Conservation (phyloP, 2,888 invertebrate genomes). For the Sminthurides aquaticus region DNA sequence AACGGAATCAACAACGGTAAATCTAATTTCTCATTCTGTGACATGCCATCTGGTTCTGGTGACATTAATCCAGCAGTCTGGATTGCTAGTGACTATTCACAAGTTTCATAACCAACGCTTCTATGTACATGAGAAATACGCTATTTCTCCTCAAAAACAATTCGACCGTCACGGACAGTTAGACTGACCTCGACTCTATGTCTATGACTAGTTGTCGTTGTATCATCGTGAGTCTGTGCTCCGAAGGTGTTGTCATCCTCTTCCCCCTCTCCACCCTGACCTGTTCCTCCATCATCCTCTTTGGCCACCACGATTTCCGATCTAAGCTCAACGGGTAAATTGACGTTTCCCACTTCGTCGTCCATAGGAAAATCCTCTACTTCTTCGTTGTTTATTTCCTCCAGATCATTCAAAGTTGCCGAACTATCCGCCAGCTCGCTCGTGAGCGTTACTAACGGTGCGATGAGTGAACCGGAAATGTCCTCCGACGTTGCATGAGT, state of each 20-base stretch:
- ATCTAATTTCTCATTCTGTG: too few relatives aligned
- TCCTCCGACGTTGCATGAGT: slow-evolving; percentile 20
- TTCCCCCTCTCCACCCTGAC: slow-evolving; percentile 4
- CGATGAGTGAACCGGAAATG: slow-evolving; percentile 20
- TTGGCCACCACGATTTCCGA: slow-evolving; percentile 21
- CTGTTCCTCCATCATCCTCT: slow-evolving; percentile 9
- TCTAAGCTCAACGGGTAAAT: slow-evolving; percentile 20
- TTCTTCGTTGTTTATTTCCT: slow-evolving; percentile 36
- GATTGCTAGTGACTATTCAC: too few relatives aligned
- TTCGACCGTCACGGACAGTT: slow-evolving; percentile 19
- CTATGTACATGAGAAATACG: too few relatives aligned
- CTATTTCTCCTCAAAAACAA: slow-evolving; percentile 23
- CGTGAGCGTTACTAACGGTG: slow-evolving; percentile 38
- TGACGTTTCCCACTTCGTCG: slow-evolving; percentile 17
- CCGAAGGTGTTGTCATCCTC: slow-evolving; percentile 23
- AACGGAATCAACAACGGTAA: too few relatives aligned
- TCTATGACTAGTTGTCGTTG: slow-evolving; percentile 20
- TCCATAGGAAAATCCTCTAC: slow-evolving; percentile 22
- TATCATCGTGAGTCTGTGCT: slow-evolving; percentile 9
- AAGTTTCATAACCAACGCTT: too few relatives aligned
- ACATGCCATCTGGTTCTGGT: too few relatives aligned
- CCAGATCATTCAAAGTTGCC: slow-evolving; percentile 40
- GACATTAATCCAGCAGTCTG: too few relatives aligned
- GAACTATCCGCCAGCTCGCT: slow-evolving; percentile 37
- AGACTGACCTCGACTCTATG: slow-evolving; percentile 23